phyloP scores from a whole-genome alignment of 2,797 vertebrate genomes.

The Myotis planiceps region DNA sequence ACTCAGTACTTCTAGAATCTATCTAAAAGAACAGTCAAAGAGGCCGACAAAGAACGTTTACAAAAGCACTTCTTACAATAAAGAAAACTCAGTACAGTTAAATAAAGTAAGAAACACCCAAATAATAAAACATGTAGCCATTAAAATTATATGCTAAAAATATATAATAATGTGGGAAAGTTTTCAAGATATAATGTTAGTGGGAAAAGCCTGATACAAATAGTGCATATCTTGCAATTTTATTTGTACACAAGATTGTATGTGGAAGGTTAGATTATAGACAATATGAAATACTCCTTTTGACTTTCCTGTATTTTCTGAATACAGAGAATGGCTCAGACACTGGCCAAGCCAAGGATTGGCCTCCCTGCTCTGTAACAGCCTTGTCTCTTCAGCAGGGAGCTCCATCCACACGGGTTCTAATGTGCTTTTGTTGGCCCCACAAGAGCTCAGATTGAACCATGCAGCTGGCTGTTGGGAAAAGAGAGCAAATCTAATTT shows the following conservation, averaged over 20 bases:
- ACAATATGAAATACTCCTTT: background rate
- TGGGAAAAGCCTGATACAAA: background rate
- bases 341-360: background rate
- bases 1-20: background rate
- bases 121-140: background rate
- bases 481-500: background rate
- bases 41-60: background rate
- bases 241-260: background rate
- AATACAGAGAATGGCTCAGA: background rate
- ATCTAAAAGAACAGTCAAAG: constrained; percentile 19
- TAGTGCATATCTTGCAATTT: background rate
- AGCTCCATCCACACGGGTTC: background rate
- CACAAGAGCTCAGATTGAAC: background rate
- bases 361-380: background rate
- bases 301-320: background rate
- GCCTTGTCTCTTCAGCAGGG: background rate
- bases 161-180: background rate
- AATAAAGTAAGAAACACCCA: background rate
- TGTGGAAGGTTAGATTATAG: background rate
- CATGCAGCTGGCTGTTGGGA: background rate
- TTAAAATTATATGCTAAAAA: constrained; percentile 29
- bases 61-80: background rate
- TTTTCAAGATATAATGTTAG: constrained; percentile 7
- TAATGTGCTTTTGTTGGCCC: background rate
- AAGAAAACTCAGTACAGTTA: constrained; percentile 13